phyloP scores from a whole-genome alignment of 1,140 invertebrate genomes.

The Sycobia sp. region DNA sequence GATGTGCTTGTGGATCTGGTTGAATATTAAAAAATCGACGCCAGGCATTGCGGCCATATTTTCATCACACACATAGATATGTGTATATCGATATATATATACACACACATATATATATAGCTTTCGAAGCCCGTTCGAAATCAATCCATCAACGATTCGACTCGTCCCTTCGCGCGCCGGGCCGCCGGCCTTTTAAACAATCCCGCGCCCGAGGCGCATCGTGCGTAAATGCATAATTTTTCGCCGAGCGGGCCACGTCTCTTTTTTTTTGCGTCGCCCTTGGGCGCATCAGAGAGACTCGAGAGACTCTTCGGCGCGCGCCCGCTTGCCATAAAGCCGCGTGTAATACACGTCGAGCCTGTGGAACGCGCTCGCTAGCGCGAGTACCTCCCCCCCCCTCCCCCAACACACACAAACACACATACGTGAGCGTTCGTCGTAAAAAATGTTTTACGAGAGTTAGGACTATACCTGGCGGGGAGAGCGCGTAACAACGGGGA shows the following conservation, averaged over 20 bases:
- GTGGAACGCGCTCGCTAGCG: background rate
- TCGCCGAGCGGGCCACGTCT: background rate
- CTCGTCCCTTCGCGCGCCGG: no score
- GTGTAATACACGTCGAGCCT: no score
- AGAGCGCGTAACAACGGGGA: background rate
- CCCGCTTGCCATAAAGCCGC: conserved; percentile 12
- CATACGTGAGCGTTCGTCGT: conserved; percentile 9
- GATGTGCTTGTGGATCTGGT: no score
- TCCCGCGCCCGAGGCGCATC: background rate
- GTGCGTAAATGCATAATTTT: conserved; percentile 25
- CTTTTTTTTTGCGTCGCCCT: conserved; percentile 22
- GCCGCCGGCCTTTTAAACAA: no score
- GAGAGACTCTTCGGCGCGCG: background rate
- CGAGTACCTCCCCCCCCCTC: no score
- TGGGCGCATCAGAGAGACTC: no score
- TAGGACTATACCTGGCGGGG: conserved; percentile 7
- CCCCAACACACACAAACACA: background rate
- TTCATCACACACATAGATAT: no score
- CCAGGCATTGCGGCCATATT: no score
- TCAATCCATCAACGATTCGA: conserved; percentile 18
- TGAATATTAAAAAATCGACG: no score
- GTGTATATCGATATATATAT: no score
- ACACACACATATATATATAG: no score
- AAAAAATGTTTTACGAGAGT: conserved; percentile 28
- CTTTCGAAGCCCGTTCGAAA: no score